These are phyloP conservation scores for Aphaenogaster rudis DNA, from an alignment of 1,140 invertebrate species.

Conservation along the genomic window DNA sequence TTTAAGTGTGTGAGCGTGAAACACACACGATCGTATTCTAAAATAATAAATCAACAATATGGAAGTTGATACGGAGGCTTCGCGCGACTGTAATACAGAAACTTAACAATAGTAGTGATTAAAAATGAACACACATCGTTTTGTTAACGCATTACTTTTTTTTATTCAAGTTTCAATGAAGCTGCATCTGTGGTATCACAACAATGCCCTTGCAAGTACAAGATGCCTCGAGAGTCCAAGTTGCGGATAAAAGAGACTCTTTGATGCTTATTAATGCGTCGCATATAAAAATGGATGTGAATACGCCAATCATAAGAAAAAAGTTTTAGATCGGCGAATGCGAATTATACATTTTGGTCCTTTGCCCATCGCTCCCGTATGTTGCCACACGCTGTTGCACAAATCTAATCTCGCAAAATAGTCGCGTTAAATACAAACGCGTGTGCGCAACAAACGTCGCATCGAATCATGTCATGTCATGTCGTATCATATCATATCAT, in stretches of 20 bases:
- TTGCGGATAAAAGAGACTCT: conserved; percentile 51
- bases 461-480: conserved; percentile 17
- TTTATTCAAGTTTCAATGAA: conserved; percentile 83
- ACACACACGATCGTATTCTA: not conserved
- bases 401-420: conserved; percentile 37
- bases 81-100: not conserved
- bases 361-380: conserved; percentile 66
- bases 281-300: conserved; percentile 69
- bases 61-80: conserved; percentile 20
- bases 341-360: conserved; percentile 76
- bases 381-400: conserved; percentile 47
- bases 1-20: not conserved
- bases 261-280: conserved; percentile 66
- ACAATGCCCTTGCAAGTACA: conserved; percentile 81
- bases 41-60: conserved; percentile 20
- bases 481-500: not conserved
- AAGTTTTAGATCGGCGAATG: conserved; percentile 60
- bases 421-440: conserved; percentile 36
- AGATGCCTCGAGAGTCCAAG: conserved; percentile 76
- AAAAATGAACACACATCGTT: conserved; percentile 5
- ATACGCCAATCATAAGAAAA: conserved; percentile 64
- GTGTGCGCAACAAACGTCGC: conserved; percentile 61
- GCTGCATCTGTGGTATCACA: conserved; percentile 83
- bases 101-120: not conserved
- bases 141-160: conserved; percentile 76